Evolutionary conservation across 2,113 vertebrate genomes (phyloP).

Genomic region (Macquaria australasica): DNA sequence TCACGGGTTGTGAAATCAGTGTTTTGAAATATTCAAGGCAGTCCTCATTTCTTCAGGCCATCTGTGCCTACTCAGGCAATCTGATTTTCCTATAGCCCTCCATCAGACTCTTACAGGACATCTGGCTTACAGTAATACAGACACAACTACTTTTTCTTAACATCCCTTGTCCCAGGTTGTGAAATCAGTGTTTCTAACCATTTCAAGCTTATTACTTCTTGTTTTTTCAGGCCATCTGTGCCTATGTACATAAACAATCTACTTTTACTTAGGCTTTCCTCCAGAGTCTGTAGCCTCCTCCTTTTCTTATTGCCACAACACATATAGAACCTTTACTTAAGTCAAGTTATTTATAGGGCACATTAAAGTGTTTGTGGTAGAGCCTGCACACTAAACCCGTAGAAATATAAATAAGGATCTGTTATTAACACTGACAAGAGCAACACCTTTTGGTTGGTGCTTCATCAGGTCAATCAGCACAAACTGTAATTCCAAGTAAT

Average conservation of each 20-base stretch:
- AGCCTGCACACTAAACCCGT: no score
- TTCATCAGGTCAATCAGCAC: no score
- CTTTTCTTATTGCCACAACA: background rate
- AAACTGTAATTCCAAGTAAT: no score
- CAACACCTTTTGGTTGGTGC: no score
- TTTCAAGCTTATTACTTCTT: background rate
- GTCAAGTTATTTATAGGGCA: no score
- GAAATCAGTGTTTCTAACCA: background rate
- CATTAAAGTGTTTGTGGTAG: no score
- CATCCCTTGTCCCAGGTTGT: background rate
- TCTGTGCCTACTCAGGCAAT: conserved; percentile 12
- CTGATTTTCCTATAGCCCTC: background rate
- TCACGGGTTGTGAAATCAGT: background rate
- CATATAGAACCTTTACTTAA: background rate
- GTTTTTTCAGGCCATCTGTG: background rate
- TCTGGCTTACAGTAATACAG: background rate
- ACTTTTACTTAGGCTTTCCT: background rate
- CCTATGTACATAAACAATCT: background rate
- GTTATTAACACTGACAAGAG: no score
- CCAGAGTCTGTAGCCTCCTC: no score
- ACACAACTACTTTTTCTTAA: background rate
- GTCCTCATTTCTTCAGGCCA: conserved; percentile 9
- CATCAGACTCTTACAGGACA: background rate
- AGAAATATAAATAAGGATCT: no score
- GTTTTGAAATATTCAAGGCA: background rate